These are phyloP conservation scores for Reticulitermes lucifugus DNA, from an alignment of 2,888 invertebrate genomes.

Conservation along the genomic window DNA sequence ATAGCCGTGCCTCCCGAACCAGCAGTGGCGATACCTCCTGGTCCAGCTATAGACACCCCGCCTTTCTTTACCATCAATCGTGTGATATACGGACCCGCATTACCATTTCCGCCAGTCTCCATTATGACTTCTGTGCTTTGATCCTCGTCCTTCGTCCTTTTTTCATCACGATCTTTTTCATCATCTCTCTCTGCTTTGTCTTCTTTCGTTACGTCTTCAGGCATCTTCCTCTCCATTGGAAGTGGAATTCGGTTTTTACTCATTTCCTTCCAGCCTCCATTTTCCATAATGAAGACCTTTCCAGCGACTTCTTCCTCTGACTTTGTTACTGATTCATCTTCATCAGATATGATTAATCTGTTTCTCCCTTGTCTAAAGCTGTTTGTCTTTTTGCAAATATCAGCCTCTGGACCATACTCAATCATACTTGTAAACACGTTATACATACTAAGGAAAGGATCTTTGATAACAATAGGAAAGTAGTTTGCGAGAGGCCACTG, in stretches of 20 bases:
- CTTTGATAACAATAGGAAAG: slow-evolving; percentile 71
- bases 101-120: slow-evolving; percentile 42
- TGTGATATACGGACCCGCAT: slow-evolving; percentile 56
- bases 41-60: slow-evolving; percentile 84
- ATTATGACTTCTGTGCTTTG: slow-evolving; percentile 18
- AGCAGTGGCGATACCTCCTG: slow-evolving; percentile 84
- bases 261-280: neutral
- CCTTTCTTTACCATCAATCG: slow-evolving; percentile 76
- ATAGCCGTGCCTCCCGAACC: slow-evolving; percentile 84
- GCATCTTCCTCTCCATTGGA: neutral
- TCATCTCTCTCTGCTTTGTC: slow-evolving; percentile 38
- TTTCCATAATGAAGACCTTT: neutral
- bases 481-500: slow-evolving; percentile 67
- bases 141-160: neutral
- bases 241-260: neutral
- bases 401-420: slow-evolving; percentile 71
- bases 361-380: slow-evolving; percentile 16
- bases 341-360: neutral
- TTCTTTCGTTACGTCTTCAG: slow-evolving; percentile 47
- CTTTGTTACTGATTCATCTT: neutral
- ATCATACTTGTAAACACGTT: slow-evolving; percentile 66
- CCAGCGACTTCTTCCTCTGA: neutral
- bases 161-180: slow-evolving; percentile 56
- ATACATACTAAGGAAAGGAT: slow-evolving; percentile 68
- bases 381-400: slow-evolving; percentile 62